phyloP scores from a whole-genome alignment of 2,888 invertebrate species.

The Pandemis heparana region DNA sequence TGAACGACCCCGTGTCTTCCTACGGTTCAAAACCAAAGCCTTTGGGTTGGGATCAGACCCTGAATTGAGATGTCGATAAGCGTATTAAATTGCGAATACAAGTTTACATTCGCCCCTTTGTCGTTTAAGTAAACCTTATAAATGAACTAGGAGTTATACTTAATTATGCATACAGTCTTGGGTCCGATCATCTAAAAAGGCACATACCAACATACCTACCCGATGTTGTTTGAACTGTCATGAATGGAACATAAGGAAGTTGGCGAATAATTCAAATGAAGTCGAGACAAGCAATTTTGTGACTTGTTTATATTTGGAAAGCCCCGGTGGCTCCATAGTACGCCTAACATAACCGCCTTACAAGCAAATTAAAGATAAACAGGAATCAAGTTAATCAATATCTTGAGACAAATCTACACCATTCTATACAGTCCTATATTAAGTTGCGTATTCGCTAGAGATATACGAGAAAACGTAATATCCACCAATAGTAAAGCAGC shows the following conservation, averaged over 20 bases:
- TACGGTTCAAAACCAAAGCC: background rate
- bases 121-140: constrained; percentile 22
- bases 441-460: background rate
- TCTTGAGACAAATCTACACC: background rate
- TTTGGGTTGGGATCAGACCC: constrained; percentile 19
- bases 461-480: no score
- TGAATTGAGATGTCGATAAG: constrained; percentile 26
- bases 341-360: background rate
- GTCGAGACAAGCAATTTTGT: background rate
- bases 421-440: background rate
- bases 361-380: constrained; percentile 2
- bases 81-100: constrained; percentile 21
- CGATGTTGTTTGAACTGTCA: background rate
- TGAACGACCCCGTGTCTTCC: constrained; percentile 7
- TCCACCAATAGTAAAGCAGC: no score
- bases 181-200: constrained; percentile 14
- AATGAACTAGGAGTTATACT: constrained; percentile 12
- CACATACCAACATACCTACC: background rate
- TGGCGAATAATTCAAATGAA: background rate
- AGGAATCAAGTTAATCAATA: background rate
- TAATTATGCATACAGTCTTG: constrained; percentile 5
- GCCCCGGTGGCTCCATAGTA: background rate
- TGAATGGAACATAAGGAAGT: constrained; percentile 3
- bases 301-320: background rate
- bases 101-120: constrained; percentile 17